Evolutionary conservation across 2,797 vertebrate species (phyloP), one percentile per base, ranked within the genome.

Genomic region (Hippopotamyrus pictus): DNA sequence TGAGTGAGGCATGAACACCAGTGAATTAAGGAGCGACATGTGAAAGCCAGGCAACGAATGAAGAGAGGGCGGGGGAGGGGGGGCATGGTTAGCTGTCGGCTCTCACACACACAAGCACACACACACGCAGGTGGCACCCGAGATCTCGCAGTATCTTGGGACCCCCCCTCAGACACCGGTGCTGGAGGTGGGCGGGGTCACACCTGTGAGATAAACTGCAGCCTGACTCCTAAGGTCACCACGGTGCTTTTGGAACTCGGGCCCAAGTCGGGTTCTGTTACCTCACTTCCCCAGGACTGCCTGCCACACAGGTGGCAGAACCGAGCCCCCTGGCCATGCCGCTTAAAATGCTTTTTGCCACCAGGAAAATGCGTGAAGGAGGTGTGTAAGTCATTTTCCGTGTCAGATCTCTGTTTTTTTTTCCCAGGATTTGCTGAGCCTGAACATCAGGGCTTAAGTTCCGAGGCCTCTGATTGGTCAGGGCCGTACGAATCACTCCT

Each of bases 141-240:
- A 89, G 69, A 90, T 83, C 79, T 11, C 11, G 19, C 53, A 90
- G 89, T 3, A 12, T 91, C 90, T 91, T 88, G 89, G 65, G 87
- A 57, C n/a, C 22, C n/a, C 25, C 88, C 82, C 50, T 92, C 90
- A 94, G 91, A 94, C 92, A 92, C 92, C 91, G 89, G 90, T 48
- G 90, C 91, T 91, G 92, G 93, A 41, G 59, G 62, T 62, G 41
- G 83, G 46, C 11, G 2, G 57, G 89, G 89, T 86, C 83, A 89
- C 85, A 84, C 65, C 44, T 86, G 48, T 41, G 48, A 51, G 17
- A 54, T 12, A 57, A n/a, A 86, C 17, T 4, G 44, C 59, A 86
- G 22, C 22, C 59, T 44, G 25, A 25, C 8, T 3, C 25, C 53
- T 12, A 22, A 48, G 41, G 41, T 83, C 53, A 62, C 85, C 53